These are phyloP conservation scores for Tupaia tana DNA, from an alignment of 2,113 vertebrate species.

Conservation along the genomic window DNA sequence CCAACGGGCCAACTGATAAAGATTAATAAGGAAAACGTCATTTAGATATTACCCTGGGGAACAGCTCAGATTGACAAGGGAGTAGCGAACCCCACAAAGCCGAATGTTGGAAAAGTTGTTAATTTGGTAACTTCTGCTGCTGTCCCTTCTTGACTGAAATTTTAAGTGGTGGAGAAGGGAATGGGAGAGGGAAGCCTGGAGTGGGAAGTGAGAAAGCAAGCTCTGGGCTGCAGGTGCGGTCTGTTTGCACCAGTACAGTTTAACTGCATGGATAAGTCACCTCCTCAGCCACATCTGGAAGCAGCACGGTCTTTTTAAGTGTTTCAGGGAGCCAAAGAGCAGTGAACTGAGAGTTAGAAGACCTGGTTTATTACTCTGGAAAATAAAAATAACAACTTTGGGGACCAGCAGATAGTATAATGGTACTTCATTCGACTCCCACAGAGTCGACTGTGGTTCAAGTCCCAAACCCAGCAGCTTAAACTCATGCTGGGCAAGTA, in stretches of 20 bases:
- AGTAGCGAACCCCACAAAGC: conserved; percentile 71
- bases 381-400: background rate
- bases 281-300: background rate
- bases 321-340: background rate
- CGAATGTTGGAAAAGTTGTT: conserved; percentile 66
- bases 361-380: background rate
- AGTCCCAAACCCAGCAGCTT: too few species aligned
- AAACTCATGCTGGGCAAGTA: too few species aligned
- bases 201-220: background rate
- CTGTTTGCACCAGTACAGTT: background rate
- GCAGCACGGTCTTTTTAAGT: background rate
- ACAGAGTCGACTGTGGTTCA: too few species aligned
- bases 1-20: conserved; percentile 66
- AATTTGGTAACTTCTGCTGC: conserved; percentile 48
- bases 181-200: background rate
- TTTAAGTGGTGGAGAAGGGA: conserved; percentile 48
- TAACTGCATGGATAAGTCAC: background rate
- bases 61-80: conserved; percentile 68
- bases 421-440: too few species aligned
- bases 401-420: too few species aligned
- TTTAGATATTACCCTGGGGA: conserved; percentile 71
- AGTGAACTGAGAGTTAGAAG: background rate
- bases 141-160: conserved; percentile 48
- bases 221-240: background rate
- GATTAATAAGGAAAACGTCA: conserved; percentile 73